Evolutionary conservation across 2,888 invertebrate species (phyloP), one percentile per base, ranked within the genome.

Genomic region (Lithophane leautieri): DNA sequence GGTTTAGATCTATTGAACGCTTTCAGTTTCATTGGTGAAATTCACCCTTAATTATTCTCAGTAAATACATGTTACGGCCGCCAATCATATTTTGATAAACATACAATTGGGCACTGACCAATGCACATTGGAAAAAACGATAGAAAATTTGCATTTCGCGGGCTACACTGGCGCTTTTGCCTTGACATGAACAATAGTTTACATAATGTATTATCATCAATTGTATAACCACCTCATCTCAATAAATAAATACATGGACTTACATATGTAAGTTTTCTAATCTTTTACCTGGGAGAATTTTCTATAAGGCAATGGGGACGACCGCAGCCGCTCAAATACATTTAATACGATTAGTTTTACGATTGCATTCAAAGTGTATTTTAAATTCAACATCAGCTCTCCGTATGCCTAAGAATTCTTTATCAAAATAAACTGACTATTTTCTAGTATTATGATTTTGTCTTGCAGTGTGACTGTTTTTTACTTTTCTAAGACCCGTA

Each of bases 301-400:
- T 81, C 66, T 70, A 73, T 56, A 67, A 58, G 40, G 44, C 22
- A 28, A 34, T 69, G 47, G 40, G 52, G 52, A 58, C 69, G 50
- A 71, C 78, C 73, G 60, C 73, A 78, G 61, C 73, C 44, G 40
- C 60, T 69, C 69, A 81, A 72, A 68, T 71, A 68, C 71, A 71
- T 69, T 40, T 81, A 82, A 82, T 78, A 62, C 73, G 73, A 78
- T 81, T 81, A 82, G 61, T 73, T 70, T 58, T 61, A 34, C 52
- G 65, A 77, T 81, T 78, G 69, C 61, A 73, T 77, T 72, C 47
- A 65, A 69, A 70, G 34, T 44, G 54, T 80, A 61, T 66, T 81
- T 81, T 56, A 66, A 66, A 78, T 78, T 66, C 56, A 70, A 72
- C 50, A 61, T 56, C 47, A 40, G 68, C 34, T 66, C 2, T 69